These are phyloP conservation scores for Drosophila pachea DNA, from an alignment of 1,140 invertebrate genomes.

Conservation along the genomic window DNA sequence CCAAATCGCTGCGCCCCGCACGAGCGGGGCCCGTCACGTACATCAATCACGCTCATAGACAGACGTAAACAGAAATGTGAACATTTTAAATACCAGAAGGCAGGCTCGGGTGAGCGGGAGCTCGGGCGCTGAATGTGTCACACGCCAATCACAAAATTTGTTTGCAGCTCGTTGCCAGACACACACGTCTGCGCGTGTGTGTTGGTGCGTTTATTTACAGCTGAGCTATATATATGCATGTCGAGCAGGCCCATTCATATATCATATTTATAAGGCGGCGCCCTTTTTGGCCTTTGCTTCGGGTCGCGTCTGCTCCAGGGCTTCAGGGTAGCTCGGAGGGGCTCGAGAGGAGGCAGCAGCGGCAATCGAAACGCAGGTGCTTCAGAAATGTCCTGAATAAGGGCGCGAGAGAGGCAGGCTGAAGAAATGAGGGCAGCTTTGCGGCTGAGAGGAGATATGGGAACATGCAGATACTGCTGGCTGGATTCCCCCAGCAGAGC, in stretches of 20 bases:
- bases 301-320: conserved; percentile 19
- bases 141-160: conserved; percentile 66
- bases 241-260: conserved; percentile 18
- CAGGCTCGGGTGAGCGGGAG: no score
- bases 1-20: neutral
- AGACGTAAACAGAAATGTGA: conserved; percentile 40
- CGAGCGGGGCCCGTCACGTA: conserved; percentile 15
- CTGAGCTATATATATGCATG: neutral
- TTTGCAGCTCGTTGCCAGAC: conserved; percentile 39
- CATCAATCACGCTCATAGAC: conserved; percentile 65
- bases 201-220: conserved; percentile 4
- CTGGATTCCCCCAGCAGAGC: no score
- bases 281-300: conserved; percentile 30
- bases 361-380: no score
- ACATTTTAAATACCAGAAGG: conserved; percentile 55
- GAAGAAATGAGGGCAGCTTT: no score
- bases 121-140: conserved; percentile 60
- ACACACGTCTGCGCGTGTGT: neutral
- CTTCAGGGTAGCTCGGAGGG: no score
- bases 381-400: no score
- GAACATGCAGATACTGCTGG: no score
- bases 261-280: conserved; percentile 11
- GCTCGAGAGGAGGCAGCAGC: no score
- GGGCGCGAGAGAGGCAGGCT: no score
- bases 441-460: no score